Percentiles rank a stretch among this genome's conserved stretches.
Conservation (phyloP, 1,140 invertebrate genomes). For the Aphis craccivora region DNA sequence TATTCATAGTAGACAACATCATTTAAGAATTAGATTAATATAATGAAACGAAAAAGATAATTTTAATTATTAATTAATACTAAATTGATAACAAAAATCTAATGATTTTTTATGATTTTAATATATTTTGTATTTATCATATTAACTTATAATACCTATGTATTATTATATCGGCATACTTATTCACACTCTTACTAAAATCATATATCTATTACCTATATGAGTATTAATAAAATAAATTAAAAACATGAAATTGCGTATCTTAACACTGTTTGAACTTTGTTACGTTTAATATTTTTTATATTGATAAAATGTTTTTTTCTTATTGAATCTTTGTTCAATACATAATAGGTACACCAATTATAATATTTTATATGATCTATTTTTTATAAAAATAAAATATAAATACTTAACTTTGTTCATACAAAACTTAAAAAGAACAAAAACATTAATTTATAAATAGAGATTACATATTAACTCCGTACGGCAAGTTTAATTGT, state of each 20-base stretch:
- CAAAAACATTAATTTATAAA: neutral
- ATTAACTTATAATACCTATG: neutral
- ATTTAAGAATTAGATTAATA: neutral
- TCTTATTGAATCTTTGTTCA: neutral
- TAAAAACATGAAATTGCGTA: neutral
- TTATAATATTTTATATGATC: neutral
- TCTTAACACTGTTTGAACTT: neutral
- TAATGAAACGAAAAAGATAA: neutral
- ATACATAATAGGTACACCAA: neutral
- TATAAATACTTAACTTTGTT: neutral
- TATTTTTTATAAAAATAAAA: neutral
- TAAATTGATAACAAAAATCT: neutral
- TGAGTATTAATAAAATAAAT: neutral
- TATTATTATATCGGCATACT: neutral
- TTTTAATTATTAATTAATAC: slow-evolving; percentile 38
- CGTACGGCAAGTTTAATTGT: neutral
- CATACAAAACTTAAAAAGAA: neutral
- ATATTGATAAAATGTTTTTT: neutral
- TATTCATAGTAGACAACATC: neutral
- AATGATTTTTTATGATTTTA: neutral
- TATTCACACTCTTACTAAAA: neutral
- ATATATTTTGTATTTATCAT: neutral
- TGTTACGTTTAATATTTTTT: neutral
- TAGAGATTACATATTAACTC: neutral
- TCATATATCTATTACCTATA: neutral